Conservation (phyloP, 2,113 vertebrate genomes). For the Todiramphus chloris region DNA sequence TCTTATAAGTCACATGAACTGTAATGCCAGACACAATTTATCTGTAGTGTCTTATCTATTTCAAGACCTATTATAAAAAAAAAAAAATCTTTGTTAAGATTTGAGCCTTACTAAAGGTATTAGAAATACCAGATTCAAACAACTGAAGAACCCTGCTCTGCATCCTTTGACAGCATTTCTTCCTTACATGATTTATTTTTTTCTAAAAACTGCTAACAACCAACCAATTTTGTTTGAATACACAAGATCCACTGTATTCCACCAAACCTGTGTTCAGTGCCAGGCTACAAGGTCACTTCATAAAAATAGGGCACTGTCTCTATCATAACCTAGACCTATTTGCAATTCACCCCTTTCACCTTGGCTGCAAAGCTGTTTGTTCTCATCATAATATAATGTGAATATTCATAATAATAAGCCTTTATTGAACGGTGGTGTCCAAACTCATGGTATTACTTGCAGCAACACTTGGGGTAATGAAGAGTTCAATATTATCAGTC, state of each 20-base stretch:
- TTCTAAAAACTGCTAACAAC: not conserved
- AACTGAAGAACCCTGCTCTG: not conserved
- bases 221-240: not conserved
- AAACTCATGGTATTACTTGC: slow-evolving; percentile 37
- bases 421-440: not conserved
- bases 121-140: not conserved
- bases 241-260: not conserved
- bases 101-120: not conserved
- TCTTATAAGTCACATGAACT: not conserved
- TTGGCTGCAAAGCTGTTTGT: slow-evolving; percentile 40
- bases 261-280: not conserved
- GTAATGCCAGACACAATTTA: not conserved
- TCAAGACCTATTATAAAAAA: not conserved
- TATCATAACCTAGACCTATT: slow-evolving; percentile 29
- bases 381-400: not conserved
- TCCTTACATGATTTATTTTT: not conserved
- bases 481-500: slow-evolving; percentile 45
- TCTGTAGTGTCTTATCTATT: not conserved
- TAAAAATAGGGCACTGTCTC: slow-evolving; percentile 9
- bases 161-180: not conserved
- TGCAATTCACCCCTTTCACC: slow-evolving; percentile 18
- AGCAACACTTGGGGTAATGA: slow-evolving; percentile 58
- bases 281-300: not conserved
- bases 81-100: not conserved
- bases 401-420: slow-evolving; percentile 54